Percentiles rank a stretch among this genome's conserved stretches.
Evolutionary conservation across 1,140 invertebrate species (phyloP).

Genomic region (Harlomillsia oculata): DNA sequence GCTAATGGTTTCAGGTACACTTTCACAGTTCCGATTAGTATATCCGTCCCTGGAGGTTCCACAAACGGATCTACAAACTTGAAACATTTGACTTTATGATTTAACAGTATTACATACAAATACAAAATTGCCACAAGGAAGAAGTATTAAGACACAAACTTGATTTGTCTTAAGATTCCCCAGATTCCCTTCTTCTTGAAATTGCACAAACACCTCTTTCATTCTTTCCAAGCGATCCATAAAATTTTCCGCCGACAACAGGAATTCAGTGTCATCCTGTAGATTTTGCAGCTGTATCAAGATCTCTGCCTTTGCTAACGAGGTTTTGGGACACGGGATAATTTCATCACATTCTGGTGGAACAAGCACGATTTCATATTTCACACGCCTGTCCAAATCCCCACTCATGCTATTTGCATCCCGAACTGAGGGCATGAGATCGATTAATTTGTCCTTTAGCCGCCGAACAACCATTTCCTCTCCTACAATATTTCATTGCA

Average conservation of each 20-base stretch:
- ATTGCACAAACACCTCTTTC: slow-evolving; percentile 59
- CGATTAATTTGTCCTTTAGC: too few species aligned
- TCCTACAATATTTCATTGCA: too few species aligned
- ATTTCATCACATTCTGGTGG: slow-evolving; percentile 43
- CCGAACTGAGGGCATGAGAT: slow-evolving; percentile 49
- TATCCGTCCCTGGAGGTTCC: slow-evolving; percentile 48
- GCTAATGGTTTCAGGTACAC: slow-evolving; percentile 49
- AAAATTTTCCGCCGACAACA: slow-evolving; percentile 51
- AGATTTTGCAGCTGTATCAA: slow-evolving; percentile 42
- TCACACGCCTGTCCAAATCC: slow-evolving; percentile 49
- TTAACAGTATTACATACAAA: too few species aligned
- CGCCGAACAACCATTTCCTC: too few species aligned
- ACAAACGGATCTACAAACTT: slow-evolving; percentile 53
- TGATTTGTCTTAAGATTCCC: too few species aligned
- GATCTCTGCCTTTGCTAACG: neutral
- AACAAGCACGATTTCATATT: slow-evolving; percentile 52
- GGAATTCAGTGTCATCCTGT: slow-evolving; percentile 48
- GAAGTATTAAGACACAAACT: too few species aligned
- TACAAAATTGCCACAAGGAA: too few species aligned
- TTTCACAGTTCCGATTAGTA: slow-evolving; percentile 51
- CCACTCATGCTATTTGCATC: slow-evolving; percentile 53
- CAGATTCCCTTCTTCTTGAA: too few species aligned
- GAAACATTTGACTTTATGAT: too few species aligned
- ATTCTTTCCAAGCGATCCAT: slow-evolving; percentile 51
- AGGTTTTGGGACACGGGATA: slow-evolving; percentile 41